Conservation (phyloP, 2,113 vertebrate genomes). For the Nyctibius bracteatus region DNA sequence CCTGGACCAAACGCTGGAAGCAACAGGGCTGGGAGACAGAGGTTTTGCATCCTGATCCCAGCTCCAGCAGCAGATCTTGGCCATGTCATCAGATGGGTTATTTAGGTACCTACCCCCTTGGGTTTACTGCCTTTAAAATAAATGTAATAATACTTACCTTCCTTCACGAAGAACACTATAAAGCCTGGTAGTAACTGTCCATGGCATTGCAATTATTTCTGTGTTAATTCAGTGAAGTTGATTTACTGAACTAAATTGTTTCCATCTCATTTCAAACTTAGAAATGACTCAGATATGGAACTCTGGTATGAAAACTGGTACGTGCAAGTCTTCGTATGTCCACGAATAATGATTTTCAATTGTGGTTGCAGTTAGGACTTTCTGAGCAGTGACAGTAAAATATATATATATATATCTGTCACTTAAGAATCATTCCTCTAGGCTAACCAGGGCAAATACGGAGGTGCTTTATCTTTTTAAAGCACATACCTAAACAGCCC, state of each 20-base stretch:
- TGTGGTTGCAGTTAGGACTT: background rate
- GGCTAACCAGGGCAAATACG: background rate
- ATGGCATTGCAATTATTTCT: background rate
- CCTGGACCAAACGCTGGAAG: background rate
- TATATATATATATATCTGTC: too few species aligned
- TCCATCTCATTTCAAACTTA: background rate
- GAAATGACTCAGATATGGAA: background rate
- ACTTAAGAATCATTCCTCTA: background rate
- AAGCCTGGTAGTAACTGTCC: background rate
- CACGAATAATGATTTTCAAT: background rate
- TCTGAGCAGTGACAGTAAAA: background rate
- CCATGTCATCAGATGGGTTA: background rate
- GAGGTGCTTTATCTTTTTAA: background rate
- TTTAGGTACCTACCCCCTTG: background rate
- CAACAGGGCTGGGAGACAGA: rapidly evolving
- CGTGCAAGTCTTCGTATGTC: background rate
- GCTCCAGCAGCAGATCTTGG: background rate
- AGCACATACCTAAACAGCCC: background rate
- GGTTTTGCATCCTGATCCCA: background rate
- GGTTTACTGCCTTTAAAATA: background rate
- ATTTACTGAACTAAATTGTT: background rate
- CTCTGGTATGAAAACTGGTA: background rate
- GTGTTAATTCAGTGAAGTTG: background rate
- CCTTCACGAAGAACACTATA: background rate
- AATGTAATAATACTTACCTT: background rate